Evolutionary conservation across 2,888 invertebrate genomes (phyloP).

Genomic region (Melanotus villosus): DNA sequence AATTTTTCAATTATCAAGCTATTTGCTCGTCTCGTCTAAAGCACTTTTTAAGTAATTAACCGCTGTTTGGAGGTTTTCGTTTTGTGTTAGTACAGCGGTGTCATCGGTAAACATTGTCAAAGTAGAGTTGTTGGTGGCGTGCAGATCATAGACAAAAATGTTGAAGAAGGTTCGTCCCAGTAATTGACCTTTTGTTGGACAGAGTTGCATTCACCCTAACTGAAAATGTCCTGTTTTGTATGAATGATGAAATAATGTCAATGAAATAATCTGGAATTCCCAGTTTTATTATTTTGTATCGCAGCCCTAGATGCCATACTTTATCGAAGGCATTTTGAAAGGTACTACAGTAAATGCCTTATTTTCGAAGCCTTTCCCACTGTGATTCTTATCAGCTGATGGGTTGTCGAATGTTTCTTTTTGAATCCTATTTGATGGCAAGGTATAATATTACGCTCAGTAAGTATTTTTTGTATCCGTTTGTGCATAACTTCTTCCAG

Average conservation of each 20-base stretch:
- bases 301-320: background rate
- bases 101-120: background rate
- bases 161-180: background rate
- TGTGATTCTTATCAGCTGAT: background rate
- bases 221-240: too few species aligned
- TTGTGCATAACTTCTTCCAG: too few species aligned
- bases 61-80: background rate
- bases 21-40: too few species aligned
- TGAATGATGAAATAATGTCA: background rate
- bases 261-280: background rate
- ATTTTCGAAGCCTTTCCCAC: background rate
- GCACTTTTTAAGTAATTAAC: background rate
- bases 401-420: too few species aligned
- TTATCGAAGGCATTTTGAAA: background rate
- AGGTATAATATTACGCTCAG: too few species aligned
- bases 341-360: background rate
- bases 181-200: background rate
- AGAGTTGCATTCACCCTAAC: too few species aligned
- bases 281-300: constrained; percentile 18
- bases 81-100: too few species aligned
- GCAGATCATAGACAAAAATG: background rate
- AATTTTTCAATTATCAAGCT: background rate
- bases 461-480: too few species aligned
- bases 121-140: background rate
- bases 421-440: too few species aligned